Conservation (phyloP, 1,140 invertebrate species). For the Caerostris darwini region DNA sequence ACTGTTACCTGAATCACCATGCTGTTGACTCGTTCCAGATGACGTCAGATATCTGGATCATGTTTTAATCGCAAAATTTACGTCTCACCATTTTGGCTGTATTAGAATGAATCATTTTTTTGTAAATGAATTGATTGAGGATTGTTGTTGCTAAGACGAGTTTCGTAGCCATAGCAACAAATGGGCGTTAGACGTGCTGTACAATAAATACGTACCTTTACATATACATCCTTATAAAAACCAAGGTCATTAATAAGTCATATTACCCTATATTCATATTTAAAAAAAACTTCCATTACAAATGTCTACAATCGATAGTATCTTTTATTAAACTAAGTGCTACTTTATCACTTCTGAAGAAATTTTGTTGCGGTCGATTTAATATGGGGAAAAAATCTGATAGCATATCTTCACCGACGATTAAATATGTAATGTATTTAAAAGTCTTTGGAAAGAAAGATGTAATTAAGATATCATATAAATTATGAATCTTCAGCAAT, state of each 20-base stretch:
- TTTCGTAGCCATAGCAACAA: constrained; percentile 12
- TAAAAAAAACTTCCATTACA: too few species aligned
- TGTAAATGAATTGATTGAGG: not conserved
- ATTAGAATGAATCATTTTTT: not conserved
- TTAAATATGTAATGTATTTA: too few species aligned
- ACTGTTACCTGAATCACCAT: not conserved
- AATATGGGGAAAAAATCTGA: too few species aligned
- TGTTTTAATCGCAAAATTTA: not conserved
- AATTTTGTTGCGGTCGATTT: too few species aligned
- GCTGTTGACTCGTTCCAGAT: constrained; percentile 26
- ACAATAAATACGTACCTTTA: constrained; percentile 40
- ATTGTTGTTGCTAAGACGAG: not conserved
- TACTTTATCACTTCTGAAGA: too few species aligned
- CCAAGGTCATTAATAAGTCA: not conserved
- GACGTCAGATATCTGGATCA: not conserved
- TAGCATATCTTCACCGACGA: too few species aligned
- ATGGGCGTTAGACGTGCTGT: not conserved
- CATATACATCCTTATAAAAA: constrained; percentile 23
- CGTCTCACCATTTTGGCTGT: not conserved
- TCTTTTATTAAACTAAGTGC: too few species aligned
- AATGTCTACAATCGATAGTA: too few species aligned
- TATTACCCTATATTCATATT: not conserved
- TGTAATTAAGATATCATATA: too few species aligned
- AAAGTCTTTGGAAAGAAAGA: too few species aligned
- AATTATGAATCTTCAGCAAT: too few species aligned